These are phyloP conservation scores for Zaprionus ornatus DNA, from an alignment of 1,140 invertebrate genomes.

Conservation along the genomic window DNA sequence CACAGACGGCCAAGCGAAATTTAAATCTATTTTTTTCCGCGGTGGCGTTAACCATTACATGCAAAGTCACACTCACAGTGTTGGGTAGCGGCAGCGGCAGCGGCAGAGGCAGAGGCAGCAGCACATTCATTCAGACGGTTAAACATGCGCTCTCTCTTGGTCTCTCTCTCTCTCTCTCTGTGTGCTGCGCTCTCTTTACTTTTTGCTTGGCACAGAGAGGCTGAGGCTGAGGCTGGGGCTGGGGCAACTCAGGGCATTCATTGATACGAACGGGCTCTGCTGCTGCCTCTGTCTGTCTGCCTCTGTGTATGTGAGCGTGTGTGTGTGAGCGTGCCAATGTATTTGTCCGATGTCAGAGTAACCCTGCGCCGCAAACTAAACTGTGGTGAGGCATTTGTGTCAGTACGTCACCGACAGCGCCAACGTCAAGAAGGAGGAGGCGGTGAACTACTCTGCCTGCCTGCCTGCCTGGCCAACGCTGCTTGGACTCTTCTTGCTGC, in stretches of 20 bases:
- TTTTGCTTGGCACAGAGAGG: not conserved
- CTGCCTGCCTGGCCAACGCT: not conserved
- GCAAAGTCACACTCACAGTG: slow-evolving; percentile 72
- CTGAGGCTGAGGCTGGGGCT: not conserved
- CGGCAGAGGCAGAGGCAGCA: slow-evolving; percentile 17
- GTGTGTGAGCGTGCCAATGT: not conserved
- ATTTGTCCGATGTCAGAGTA: slow-evolving; percentile 22
- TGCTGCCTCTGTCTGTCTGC: slow-evolving; percentile 4
- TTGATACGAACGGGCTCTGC: slow-evolving; percentile 27
- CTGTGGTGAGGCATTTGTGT: slow-evolving; percentile 69
- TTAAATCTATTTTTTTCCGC: slow-evolving; percentile 33
- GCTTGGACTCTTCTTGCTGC: slow-evolving; percentile 26
- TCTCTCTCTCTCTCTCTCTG: slow-evolving; percentile 1
- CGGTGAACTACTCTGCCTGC: slow-evolving; percentile 60
- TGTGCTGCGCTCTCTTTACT: slow-evolving; percentile 4
- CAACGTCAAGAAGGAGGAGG: slow-evolving; percentile 79
- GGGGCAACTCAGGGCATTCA: slow-evolving; percentile 17
- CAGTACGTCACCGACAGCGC: slow-evolving; percentile 79
- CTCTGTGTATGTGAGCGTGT: slow-evolving; percentile 34
- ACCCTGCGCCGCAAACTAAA: slow-evolving; percentile 68
- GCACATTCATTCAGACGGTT: slow-evolving; percentile 65
- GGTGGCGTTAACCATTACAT: slow-evolving; percentile 78
- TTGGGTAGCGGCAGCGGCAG: slow-evolving; percentile 11
- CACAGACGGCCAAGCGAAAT: slow-evolving; percentile 44
- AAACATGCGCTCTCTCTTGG: slow-evolving; percentile 17